Evolutionary conservation across 2,797 vertebrate species (phyloP).

Genomic region (Phaenicophaeus curvirostris): DNA sequence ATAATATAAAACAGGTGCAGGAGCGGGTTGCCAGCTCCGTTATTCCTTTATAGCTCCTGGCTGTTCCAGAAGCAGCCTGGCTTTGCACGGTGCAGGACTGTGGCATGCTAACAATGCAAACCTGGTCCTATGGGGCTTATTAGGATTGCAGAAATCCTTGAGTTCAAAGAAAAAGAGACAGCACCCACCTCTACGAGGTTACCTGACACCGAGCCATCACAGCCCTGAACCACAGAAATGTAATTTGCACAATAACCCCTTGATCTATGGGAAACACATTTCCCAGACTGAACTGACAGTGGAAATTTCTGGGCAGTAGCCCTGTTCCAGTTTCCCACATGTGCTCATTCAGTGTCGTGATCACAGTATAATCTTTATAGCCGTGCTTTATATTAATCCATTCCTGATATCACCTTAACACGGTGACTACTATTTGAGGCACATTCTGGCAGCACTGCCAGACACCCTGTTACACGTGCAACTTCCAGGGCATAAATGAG

Average conservation of each 20-base stretch:
- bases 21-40: not conserved
- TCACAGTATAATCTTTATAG: not conserved
- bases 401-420: not conserved
- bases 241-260: not conserved
- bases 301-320: not conserved
- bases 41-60: not conserved
- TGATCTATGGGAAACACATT: not conserved
- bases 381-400: fast-evolving
- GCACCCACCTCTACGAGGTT: not conserved
- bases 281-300: not conserved
- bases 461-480: not conserved
- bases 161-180: not conserved
- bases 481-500: not conserved
- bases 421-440: fast-evolving
- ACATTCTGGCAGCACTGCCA: fast-evolving
- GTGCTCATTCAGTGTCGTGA: fast-evolving
- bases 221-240: not conserved
- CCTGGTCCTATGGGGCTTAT: not conserved
- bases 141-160: not conserved
- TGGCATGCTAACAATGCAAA: not conserved
- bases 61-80: not conserved
- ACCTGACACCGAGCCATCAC: not conserved
- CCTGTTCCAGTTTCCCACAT: not conserved
- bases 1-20: not conserved
- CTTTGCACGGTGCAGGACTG: not conserved